These are phyloP conservation scores for Nyctalus aviator DNA, from an alignment of 2,797 vertebrate species.

Conservation along the genomic window DNA sequence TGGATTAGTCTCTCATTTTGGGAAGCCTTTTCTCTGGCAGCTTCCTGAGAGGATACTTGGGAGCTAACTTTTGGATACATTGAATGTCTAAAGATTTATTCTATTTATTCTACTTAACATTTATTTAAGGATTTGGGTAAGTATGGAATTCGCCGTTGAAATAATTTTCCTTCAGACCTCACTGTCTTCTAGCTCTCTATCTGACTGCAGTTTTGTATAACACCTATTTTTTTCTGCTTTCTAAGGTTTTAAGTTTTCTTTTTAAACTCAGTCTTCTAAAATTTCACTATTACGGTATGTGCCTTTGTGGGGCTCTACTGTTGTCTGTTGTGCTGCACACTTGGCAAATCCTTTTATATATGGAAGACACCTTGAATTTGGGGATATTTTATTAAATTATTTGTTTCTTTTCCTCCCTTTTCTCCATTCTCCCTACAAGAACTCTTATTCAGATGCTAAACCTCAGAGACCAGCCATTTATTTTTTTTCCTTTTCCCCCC, in stretches of 20 bases:
- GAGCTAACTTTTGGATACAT: not conserved
- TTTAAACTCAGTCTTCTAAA: constrained; percentile 2
- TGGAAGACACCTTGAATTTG: constrained; percentile 6
- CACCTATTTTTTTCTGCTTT: not conserved
- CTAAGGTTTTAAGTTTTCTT: constrained; percentile 43
- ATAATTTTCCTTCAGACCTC: constrained; percentile 27
- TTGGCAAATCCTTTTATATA: not conserved
- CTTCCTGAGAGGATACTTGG: not conserved
- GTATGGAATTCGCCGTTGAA: constrained; percentile 5
- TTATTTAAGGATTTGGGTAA: constrained; percentile 5
- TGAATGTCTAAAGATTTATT: not conserved
- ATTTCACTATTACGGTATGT: not conserved
- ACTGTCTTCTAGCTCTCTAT: not conserved
- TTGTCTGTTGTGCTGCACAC: not conserved
- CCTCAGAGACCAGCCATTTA: not conserved
- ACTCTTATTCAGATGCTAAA: not conserved
- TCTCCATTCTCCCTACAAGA: not conserved
- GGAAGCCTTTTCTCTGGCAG: not conserved
- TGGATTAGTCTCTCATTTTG: not conserved
- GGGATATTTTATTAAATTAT: constrained; percentile 31
- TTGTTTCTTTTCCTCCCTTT: constrained; percentile 12
- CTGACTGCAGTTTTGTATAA: not conserved
- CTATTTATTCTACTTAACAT: not conserved
- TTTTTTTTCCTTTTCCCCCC: not conserved
- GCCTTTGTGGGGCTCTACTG: not conserved